Conservation (phyloP, 2,113 vertebrate species). For the Lagenorhynchus albirostris region DNA sequence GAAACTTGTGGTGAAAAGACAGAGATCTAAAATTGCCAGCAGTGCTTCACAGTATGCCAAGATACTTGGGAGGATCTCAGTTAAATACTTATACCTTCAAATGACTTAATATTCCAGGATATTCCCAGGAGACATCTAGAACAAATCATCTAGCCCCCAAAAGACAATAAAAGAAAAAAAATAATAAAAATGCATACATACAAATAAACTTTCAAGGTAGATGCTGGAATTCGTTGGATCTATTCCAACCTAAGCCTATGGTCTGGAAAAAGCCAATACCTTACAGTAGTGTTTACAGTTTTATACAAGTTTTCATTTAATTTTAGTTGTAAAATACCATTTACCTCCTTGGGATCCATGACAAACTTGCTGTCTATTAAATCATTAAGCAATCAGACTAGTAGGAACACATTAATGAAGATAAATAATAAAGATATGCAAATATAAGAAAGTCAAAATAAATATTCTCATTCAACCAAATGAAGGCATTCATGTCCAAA, state of each 20-base stretch:
- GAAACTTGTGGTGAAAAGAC: neutral
- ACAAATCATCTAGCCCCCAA: neutral
- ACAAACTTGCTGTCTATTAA: neutral
- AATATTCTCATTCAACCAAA: slow-evolving; percentile 30
- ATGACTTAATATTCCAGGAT: neutral
- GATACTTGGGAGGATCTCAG: neutral
- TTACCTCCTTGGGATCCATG: neutral
- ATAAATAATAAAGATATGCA: neutral
- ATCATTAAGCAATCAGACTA: slow-evolving; percentile 7
- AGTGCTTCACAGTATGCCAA: neutral
- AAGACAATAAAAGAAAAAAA: neutral
- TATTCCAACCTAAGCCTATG: neutral
- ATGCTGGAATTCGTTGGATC: slow-evolving; percentile 30
- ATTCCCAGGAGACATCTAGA: neutral
- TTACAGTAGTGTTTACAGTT: neutral
- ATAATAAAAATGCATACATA: neutral
- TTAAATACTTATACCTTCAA: neutral
- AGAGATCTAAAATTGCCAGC: neutral
- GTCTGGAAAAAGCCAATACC: neutral
- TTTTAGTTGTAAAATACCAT: neutral
- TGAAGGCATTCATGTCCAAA: slow-evolving; percentile 30
- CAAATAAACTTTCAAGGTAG: neutral
- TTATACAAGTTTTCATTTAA: neutral
- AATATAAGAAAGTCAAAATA: slow-evolving; percentile 29
- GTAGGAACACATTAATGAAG: neutral